Percentiles rank a stretch among this genome's conserved stretches.
Evolutionary conservation across 2,888 invertebrate genomes (phyloP).

Genomic region (Tinea pellionella): DNA sequence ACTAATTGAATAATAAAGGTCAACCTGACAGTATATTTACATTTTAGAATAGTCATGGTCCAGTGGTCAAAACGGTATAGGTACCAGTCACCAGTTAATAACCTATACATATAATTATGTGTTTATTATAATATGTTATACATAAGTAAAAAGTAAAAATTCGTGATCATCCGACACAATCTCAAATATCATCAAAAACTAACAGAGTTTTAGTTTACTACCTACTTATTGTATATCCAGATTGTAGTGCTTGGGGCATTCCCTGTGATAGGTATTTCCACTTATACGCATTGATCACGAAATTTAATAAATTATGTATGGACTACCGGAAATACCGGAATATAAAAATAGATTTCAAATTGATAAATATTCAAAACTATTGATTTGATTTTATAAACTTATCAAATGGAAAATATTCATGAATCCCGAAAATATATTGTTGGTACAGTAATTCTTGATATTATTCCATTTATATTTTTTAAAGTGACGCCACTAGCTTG

Average conservation of each 20-base stretch:
- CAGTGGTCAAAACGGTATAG: not conserved
- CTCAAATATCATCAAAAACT: too few relatives aligned
- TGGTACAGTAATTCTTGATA: too few relatives aligned
- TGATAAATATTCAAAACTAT: too few relatives aligned
- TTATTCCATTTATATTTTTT: too few relatives aligned
- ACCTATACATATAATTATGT: not conserved
- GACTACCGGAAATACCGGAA: not conserved
- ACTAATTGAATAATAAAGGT: not conserved
- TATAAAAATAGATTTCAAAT: not conserved
- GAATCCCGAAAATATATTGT: too few relatives aligned
- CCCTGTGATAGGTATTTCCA: not conserved
- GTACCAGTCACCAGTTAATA: not conserved
- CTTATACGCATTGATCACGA: not conserved
- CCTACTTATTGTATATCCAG: not conserved
- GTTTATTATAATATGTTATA: not conserved
- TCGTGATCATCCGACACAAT: too few relatives aligned
- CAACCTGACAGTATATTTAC: not conserved
- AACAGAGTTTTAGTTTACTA: not conserved
- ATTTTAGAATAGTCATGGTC: not conserved
- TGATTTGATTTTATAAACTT: too few relatives aligned
- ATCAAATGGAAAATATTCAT: too few relatives aligned
- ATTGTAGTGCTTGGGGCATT: not conserved
- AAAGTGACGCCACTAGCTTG: too few relatives aligned
- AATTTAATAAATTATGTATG: not conserved
- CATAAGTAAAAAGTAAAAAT: not conserved